Evolutionary conservation across 2,113 vertebrate species (phyloP).

Genomic region (Dicrurus megarhynchus): DNA sequence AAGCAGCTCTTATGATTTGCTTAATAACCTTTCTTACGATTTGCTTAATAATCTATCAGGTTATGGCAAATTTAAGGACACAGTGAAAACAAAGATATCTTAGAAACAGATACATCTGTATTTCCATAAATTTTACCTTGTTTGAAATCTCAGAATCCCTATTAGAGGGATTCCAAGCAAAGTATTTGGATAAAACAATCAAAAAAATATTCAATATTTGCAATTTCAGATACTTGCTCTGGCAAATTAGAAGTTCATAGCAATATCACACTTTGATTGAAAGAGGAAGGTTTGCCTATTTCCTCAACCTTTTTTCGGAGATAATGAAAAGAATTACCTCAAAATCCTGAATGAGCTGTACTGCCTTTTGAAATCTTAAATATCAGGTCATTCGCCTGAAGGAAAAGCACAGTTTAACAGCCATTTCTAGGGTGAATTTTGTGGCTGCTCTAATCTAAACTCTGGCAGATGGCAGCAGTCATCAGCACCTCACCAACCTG

Average conservation of each 20-base stretch:
- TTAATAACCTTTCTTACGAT: constrained; percentile 10
- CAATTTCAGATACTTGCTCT: neutral
- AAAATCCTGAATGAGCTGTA: neutral
- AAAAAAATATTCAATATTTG: neutral
- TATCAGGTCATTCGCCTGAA: neutral
- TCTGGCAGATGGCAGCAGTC: neutral
- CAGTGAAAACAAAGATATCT: neutral
- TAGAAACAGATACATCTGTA: neutral
- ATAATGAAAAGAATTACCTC: neutral
- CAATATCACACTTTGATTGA: neutral
- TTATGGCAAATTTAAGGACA: neutral
- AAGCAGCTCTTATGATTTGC: neutral
- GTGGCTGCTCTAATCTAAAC: neutral
- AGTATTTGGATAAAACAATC: neutral
- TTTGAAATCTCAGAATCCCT: neutral
- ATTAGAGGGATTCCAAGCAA: neutral
- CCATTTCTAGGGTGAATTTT: neutral
- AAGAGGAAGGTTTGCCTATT: neutral
- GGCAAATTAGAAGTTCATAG: neutral
- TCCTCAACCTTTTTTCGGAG: neutral
- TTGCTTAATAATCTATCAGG: constrained; percentile 2
- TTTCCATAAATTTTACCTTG: neutral
- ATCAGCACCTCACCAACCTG: accelerated
- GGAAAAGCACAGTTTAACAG: neutral
- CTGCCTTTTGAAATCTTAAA: neutral